Evolutionary conservation across 2,797 vertebrate species (phyloP), one percentile per base, ranked within the genome.

Genomic region (Acanthurus lineatus): DNA sequence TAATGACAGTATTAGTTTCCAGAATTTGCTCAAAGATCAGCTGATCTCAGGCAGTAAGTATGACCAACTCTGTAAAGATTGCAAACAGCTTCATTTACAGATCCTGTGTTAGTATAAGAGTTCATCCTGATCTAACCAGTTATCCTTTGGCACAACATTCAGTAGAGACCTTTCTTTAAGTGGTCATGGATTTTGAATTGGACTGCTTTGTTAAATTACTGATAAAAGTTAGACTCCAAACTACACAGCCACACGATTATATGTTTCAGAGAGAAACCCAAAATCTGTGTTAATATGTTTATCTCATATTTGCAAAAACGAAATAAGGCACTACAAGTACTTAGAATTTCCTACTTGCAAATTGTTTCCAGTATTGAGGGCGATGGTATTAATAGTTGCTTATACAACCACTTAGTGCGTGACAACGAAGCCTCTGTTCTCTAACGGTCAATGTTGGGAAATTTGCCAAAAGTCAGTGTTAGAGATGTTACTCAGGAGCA

Each of bases 401-500:
- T 40, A 63, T 76, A 58, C 54, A 67, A 42, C 22, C 28, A 40
- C 16, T 63, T 32, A 28, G 47, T 67, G 44, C 0, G 3, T 71
- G 65, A 59, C 51, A 10, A 71, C 1, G 42, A 59, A 57, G 56
- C 5, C 25, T 71, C 54, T 12, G 47, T 68, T 77, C 49, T 61
- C 17, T 65, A 84, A 84, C 68, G 45, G 32, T 69, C 61, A 70
- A 1, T 44, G 79, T 52, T 81, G 73, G 86, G 59, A 87, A 74
- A 35, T 47, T 69, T 81, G 71, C 86, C 89, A 86, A 66, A 69
- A 83, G 73, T 78, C 69, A 38, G 68, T 74, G 61, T 10, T 73
- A 57, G 87, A 91, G 83, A 82, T 85, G 88, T 71, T 77, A 52
- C 54, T 53, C 32, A 15, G 68, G 63, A 69, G 57, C 20, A 40